These are phyloP conservation scores for Hydraecia micacea DNA, from an alignment of 2,888 invertebrate species.

Conservation along the genomic window DNA sequence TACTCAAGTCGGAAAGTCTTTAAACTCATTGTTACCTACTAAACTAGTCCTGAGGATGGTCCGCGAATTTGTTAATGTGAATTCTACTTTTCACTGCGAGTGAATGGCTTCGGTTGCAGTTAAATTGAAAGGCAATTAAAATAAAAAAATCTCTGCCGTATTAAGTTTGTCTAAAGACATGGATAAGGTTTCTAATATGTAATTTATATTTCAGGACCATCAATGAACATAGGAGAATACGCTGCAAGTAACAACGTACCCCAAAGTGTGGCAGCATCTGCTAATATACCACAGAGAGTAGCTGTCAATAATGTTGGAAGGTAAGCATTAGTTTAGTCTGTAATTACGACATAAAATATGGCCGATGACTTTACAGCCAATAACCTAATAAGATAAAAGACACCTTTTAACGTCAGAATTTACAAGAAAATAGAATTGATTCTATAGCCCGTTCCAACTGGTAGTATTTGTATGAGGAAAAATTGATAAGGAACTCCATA, in stretches of 20 bases:
- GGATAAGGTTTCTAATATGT: neutral
- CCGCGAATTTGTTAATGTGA: neutral
- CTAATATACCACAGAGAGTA: slow-evolving; percentile 71
- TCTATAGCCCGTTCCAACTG: neutral
- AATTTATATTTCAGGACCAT: slow-evolving; percentile 71
- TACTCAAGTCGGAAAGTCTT: too few relatives aligned
- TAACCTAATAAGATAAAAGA: too few relatives aligned
- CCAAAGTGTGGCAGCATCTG: slow-evolving; percentile 64
- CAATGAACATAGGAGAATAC: slow-evolving; percentile 81
- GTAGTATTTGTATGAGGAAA: neutral
- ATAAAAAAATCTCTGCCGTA: neutral
- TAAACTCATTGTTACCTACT: too few relatives aligned
- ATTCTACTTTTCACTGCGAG: too few relatives aligned
- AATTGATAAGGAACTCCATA: neutral
- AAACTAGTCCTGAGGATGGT: neutral
- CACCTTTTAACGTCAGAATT: neutral
- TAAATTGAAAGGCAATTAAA: neutral
- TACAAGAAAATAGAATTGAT: neutral
- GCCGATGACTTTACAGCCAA: neutral
- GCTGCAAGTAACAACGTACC: slow-evolving; percentile 73
- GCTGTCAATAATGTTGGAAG: slow-evolving; percentile 69
- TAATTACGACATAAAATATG: too few relatives aligned
- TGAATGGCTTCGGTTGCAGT: neutral
- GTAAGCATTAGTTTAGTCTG: slow-evolving; percentile 62
- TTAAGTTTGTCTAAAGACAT: neutral